Percentiles rank a stretch among this genome's conserved stretches.
These are phyloP conservation scores for Perca flavescens DNA, from an alignment of 2,113 vertebrate species.

Conservation along the genomic window DNA sequence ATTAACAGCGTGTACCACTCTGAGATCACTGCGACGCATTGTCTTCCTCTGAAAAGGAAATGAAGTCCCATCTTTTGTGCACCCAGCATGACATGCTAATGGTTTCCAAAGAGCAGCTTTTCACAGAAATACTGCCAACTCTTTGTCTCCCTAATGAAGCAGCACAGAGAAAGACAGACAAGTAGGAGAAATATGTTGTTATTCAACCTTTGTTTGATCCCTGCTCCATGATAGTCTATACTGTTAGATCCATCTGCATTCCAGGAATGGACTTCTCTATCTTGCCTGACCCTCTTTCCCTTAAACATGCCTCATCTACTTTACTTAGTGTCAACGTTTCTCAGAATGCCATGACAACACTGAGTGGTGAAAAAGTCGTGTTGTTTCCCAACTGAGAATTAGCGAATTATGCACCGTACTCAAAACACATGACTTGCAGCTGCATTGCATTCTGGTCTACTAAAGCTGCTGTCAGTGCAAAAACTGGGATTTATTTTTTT, in stretches of 20 bases:
- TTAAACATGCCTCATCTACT: not conserved
- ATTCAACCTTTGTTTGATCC: not conserved
- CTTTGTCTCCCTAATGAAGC: not conserved
- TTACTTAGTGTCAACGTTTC: not conserved
- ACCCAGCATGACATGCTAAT: not conserved
- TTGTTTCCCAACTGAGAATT: not conserved
- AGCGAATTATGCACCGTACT: no score
- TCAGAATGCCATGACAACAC: not conserved
- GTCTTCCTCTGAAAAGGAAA: conserved; percentile 31
- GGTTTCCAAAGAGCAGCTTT: conserved; percentile 4
- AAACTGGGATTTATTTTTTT: not conserved
- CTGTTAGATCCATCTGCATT: not conserved
- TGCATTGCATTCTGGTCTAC: not conserved
- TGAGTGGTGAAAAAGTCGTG: not conserved
- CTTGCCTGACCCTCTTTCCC: not conserved
- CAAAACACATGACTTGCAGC: not conserved
- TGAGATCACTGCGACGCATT: not conserved
- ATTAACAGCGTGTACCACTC: conserved; percentile 6
- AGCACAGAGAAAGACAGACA: not conserved
- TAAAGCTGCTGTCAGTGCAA: no score
- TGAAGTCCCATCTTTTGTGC: not conserved
- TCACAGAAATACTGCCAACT: conserved; percentile 17
- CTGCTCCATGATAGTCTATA: not conserved
- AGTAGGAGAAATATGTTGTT: not conserved
- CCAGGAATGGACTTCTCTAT: not conserved